A percentile compares a stretch with the other conserved stretches of the same genome.
Evolutionary conservation across 2,113 vertebrate genomes (phyloP).

Genomic region (Benitochromis conjunctus): DNA sequence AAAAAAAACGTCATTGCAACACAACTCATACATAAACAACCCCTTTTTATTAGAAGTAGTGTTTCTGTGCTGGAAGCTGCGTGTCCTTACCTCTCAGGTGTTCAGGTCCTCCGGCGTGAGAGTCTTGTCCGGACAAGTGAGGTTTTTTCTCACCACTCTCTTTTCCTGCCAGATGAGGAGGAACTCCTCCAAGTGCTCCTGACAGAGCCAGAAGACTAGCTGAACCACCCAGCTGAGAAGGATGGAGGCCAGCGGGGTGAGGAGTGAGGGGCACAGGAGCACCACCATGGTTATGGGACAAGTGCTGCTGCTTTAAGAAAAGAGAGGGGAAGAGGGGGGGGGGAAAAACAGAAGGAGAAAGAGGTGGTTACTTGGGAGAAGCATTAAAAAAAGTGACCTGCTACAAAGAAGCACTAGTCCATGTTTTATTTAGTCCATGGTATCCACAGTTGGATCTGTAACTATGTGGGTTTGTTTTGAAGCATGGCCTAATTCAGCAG

Average conservation of each 20-base stretch:
- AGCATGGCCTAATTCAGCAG: background rate
- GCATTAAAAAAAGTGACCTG: background rate
- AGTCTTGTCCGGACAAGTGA: slow-evolving; percentile 69
- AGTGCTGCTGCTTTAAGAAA: slow-evolving; percentile 83
- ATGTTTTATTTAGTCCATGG: background rate
- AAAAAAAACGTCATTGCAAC: background rate
- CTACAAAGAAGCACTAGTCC: background rate
- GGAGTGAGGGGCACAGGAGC: slow-evolving; percentile 91
- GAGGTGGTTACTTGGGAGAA: background rate
- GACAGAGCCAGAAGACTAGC: slow-evolving; percentile 92
- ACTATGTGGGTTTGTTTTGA: background rate
- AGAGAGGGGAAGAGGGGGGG: background rate
- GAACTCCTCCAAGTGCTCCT: slow-evolving; percentile 83
- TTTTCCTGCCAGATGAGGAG: slow-evolving; percentile 89
- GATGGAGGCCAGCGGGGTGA: slow-evolving; percentile 90
- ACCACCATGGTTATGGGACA: slow-evolving; percentile 86
- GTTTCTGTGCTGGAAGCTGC: slow-evolving; percentile 13
- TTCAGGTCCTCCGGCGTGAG: slow-evolving; percentile 75
- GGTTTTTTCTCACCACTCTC: slow-evolving; percentile 88
- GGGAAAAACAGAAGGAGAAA: background rate
- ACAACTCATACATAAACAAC: background rate
- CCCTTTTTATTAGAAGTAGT: background rate
- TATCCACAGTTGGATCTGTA: background rate
- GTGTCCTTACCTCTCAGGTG: slow-evolving; percentile 93
- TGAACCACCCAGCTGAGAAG: slow-evolving; percentile 86